A percentile compares a stretch with the other conserved stretches of the same genome.
These are phyloP conservation scores for Willisornis vidua DNA, from an alignment of 2,113 vertebrate species.

Conservation along the genomic window DNA sequence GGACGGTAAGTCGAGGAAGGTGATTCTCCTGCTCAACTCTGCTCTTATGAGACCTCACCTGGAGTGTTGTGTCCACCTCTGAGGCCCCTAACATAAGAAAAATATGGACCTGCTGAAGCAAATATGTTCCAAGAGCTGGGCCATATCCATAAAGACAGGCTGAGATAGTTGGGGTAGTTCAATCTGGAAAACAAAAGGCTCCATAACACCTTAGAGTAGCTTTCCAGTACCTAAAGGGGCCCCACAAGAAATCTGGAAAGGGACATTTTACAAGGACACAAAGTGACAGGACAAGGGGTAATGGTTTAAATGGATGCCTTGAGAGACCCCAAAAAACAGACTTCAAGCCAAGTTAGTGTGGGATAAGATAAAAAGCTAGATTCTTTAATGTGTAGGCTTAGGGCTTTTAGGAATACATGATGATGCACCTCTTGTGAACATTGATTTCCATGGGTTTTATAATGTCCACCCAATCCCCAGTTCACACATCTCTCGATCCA, in stretches of 20 bases:
- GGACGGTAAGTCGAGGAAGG: no score
- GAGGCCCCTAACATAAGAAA: not conserved
- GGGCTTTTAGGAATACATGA: no score
- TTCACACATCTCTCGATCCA: no score
- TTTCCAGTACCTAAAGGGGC: not conserved
- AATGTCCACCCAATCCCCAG: no score
- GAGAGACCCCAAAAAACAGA: no score
- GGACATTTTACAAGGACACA: not conserved
- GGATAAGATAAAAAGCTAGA: no score
- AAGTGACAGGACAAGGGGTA: not conserved
- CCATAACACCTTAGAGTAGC: not conserved
- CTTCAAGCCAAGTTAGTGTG: no score
- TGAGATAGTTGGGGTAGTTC: not conserved
- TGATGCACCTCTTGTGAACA: no score
- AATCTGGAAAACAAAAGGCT: not conserved
- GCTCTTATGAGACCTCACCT: not conserved
- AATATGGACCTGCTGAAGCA: not conserved
- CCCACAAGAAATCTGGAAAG: not conserved
- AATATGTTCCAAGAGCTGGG: no score
- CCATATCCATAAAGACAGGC: not conserved
- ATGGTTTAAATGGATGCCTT: no score
- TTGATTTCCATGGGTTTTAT: no score
- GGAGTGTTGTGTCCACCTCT: not conserved
- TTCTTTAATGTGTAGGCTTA: no score
- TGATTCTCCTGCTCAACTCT: rapidly evolving